These are phyloP conservation scores for Podarcis muralis DNA, from an alignment of 2,113 vertebrate genomes.

Conservation along the genomic window DNA sequence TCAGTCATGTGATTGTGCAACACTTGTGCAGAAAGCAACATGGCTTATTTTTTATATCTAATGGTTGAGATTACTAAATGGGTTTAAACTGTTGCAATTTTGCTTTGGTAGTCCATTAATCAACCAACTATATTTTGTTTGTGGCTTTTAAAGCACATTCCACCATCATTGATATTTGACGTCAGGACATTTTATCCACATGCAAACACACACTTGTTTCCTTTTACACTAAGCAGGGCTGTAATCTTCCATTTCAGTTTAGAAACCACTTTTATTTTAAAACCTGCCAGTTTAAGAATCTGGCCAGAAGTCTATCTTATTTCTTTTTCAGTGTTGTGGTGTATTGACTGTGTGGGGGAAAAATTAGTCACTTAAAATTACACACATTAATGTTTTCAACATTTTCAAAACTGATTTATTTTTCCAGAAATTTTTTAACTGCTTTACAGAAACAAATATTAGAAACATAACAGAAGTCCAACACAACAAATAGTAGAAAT, in stretches of 20 bases:
- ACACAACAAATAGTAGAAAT: background rate
- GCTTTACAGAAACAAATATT: constrained; percentile 6
- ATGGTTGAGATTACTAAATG: constrained; percentile 42
- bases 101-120: constrained; percentile 54
- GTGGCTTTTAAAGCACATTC: constrained; percentile 55
- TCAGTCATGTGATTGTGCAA: constrained; percentile 36
- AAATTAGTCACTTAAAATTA: constrained; percentile 30
- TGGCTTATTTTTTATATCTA: constrained; percentile 35
- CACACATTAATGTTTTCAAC: constrained; percentile 47
- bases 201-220: constrained; percentile 59
- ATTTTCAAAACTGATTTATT: constrained; percentile 51
- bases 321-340: constrained; percentile 66
- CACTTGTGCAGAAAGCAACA: constrained; percentile 42
- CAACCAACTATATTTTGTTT: constrained; percentile 42
- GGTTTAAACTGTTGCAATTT: constrained; percentile 48
- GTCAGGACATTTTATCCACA: constrained; percentile 52
- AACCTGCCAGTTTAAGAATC: constrained; percentile 35
- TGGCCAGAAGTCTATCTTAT: constrained; percentile 55
- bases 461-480: constrained; percentile 12
- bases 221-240: constrained; percentile 61
- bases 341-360: constrained; percentile 54
- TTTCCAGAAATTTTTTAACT: constrained; percentile 39
- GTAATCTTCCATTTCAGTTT: constrained; percentile 70
- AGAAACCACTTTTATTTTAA: constrained; percentile 67
- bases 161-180: constrained; percentile 53